Evolutionary conservation across 2,797 vertebrate genomes (phyloP).

Genomic region (Eospalax fontanierii): DNA sequence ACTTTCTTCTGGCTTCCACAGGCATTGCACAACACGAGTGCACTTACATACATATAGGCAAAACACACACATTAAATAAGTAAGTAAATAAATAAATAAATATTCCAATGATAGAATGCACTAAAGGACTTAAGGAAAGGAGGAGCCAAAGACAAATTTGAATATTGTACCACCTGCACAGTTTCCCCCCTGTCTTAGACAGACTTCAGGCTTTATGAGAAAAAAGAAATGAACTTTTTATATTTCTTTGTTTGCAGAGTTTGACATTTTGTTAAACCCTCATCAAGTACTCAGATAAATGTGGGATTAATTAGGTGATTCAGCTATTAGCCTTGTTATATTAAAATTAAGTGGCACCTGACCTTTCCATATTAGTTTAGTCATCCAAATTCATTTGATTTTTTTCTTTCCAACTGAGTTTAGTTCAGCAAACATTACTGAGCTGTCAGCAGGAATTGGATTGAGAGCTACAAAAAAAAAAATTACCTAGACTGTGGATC

Average conservation of each 20-base stretch:
- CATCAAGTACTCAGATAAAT: slow-evolving; percentile 9
- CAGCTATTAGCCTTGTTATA: not conserved
- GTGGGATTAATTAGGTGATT: not conserved
- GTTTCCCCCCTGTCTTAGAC: not conserved
- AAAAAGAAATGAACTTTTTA: not conserved
- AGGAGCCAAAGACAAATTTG: not conserved
- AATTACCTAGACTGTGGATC: not conserved
- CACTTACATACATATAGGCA: too few relatives aligned
- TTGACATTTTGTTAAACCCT: not conserved
- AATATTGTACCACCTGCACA: not conserved
- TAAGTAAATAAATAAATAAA: not conserved
- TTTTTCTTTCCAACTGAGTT: slow-evolving; percentile 2
- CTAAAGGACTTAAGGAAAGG: not conserved
- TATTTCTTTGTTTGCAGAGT: not conserved
- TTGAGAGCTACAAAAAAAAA: slow-evolving; percentile 31
- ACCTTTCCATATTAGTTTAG: slow-evolving; percentile 4
- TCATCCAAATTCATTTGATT: slow-evolving; percentile 1
- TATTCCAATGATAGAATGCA: not conserved
- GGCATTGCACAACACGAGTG: too few relatives aligned
- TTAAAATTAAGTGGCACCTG: not conserved
- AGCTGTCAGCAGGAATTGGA: not conserved
- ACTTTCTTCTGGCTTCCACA: too few relatives aligned
- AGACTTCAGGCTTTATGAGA: not conserved
- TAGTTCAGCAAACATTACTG: slow-evolving; percentile 14
- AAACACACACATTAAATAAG: not conserved